Percentiles rank a stretch among this genome's conserved stretches.
These are phyloP conservation scores for Lonchura striata DNA, from an alignment of 2,113 vertebrate genomes.

Conservation along the genomic window DNA sequence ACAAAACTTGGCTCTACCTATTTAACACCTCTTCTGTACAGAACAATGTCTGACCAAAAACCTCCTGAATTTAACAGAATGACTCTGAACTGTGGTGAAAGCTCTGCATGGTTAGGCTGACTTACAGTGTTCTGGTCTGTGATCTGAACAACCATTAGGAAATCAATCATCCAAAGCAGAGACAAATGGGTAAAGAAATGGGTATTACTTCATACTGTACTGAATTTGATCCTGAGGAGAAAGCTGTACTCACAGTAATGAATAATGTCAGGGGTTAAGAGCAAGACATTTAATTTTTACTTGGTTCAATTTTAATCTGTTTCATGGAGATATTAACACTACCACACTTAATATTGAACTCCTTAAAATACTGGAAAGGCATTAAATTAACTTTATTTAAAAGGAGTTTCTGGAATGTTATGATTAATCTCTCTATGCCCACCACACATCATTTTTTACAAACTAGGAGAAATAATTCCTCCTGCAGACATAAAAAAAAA, in stretches of 20 bases:
- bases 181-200: background rate
- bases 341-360: rapidly evolving
- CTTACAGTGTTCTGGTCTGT: background rate
- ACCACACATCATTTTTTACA: background rate
- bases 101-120: background rate
- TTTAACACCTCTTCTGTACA: background rate
- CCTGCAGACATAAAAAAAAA: background rate
- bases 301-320: background rate
- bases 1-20: background rate
- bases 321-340: background rate
- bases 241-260: background rate
- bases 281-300: background rate
- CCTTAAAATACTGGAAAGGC: background rate
- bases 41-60: background rate
- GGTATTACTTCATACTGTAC: background rate
- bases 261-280: background rate
- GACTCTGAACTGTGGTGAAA: background rate
- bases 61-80: background rate
- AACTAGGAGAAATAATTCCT: background rate
- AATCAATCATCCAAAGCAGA: background rate
- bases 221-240: background rate
- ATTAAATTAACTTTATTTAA: background rate
- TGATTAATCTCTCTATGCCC: background rate
- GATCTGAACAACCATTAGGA: background rate
- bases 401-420: background rate